A percentile compares a stretch with the other conserved stretches of the same genome.
Conservation (phyloP, 2,888 invertebrate genomes). For the Conchocele bisecta region DNA sequence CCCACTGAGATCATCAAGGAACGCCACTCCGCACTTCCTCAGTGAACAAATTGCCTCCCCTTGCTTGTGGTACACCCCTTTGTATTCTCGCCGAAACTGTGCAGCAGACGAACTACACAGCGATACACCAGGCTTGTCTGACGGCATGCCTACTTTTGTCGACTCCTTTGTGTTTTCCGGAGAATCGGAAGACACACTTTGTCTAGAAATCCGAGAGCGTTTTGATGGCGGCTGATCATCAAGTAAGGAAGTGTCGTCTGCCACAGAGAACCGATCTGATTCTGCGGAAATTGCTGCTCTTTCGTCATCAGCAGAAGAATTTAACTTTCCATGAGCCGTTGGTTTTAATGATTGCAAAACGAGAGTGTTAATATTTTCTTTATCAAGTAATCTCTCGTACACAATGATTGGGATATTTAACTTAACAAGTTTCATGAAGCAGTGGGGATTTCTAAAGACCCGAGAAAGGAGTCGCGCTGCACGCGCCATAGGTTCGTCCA, state of each 20-base stretch:
- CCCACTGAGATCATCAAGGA: slow-evolving; percentile 67
- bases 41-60: slow-evolving; percentile 38
- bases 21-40: slow-evolving; percentile 57
- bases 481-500: slow-evolving; percentile 64
- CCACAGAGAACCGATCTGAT: slow-evolving; percentile 32
- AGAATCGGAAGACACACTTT: not conserved
- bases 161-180: not conserved
- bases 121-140: not conserved
- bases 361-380: slow-evolving; percentile 35
- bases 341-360: no score
- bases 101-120: not conserved
- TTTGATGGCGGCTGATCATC: no score
- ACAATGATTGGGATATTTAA: slow-evolving; percentile 66
- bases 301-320: not conserved
- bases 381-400: slow-evolving; percentile 60
- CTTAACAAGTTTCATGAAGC: slow-evolving; percentile 69
- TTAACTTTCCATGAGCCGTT: not conserved
- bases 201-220: no score
- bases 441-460: slow-evolving; percentile 71
- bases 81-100: not conserved
- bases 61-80: slow-evolving; percentile 36
- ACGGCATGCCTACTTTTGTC: no score
- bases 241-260: no score
- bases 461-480: slow-evolving; percentile 69
- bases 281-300: slow-evolving; percentile 3